Percentiles rank a stretch among this genome's conserved stretches.
Conservation (phyloP, 2,888 invertebrate species). For the Eupithecia pulchellata region DNA sequence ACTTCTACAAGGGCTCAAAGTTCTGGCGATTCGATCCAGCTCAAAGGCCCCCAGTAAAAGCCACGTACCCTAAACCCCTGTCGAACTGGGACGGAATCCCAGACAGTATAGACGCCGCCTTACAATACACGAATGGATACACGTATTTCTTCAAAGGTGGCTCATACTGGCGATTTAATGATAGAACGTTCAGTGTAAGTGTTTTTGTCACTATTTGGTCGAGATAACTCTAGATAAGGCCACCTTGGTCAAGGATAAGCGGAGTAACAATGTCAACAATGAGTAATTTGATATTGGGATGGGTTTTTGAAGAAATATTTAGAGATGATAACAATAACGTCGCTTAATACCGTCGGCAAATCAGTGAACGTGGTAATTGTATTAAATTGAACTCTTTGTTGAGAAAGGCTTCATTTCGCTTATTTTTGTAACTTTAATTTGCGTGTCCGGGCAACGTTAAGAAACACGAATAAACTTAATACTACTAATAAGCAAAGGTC, state of each 20-base stretch:
- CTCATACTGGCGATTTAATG: conserved; percentile 97
- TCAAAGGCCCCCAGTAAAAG: conserved; percentile 93
- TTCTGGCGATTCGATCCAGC: conserved; percentile 98
- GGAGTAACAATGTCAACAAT: conserved; percentile 17
- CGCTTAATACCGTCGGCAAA: not conserved
- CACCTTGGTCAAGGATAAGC: conserved; percentile 23
- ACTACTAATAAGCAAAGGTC: no score
- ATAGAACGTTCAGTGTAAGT: conserved; percentile 94
- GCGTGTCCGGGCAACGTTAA: not conserved
- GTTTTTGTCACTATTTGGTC: conserved; percentile 29
- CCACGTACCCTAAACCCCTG: conserved; percentile 94
- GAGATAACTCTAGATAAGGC: conserved; percentile 25
- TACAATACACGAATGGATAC: conserved; percentile 97
- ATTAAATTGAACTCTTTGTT: not conserved
- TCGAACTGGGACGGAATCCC: conserved; percentile 97
- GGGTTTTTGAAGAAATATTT: not conserved
- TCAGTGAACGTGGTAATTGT: not conserved
- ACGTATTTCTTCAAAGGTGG: conserved; percentile 98
- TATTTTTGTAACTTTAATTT: not conserved
- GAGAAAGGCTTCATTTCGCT: not conserved
- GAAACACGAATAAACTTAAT: not conserved
- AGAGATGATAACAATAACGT: not conserved
- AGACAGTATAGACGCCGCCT: conserved; percentile 93
- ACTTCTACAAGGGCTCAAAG: conserved; percentile 97
- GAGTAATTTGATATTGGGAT: conserved; percentile 6